Percentiles rank a stretch among this genome's conserved stretches.
Conservation (phyloP, 2,888 invertebrate species). For the Glaucopsyche alexis region DNA sequence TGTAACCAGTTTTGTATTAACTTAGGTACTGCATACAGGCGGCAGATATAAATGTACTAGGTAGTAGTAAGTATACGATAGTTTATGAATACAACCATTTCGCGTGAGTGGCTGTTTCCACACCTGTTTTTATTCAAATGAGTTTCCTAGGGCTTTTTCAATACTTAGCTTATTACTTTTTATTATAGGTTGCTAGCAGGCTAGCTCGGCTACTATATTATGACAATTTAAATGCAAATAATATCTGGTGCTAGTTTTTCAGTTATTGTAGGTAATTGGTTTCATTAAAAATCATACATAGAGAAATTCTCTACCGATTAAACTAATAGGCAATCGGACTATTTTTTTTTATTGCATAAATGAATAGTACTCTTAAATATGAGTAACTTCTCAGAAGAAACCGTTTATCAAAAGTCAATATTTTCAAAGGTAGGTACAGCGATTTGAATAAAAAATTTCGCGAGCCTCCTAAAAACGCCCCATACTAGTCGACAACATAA, state of each 20-base stretch:
- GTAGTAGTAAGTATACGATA: background rate
- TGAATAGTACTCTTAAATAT: too few species aligned
- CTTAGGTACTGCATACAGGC: background rate
- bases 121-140: conserved; percentile 11
- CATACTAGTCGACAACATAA: too few species aligned
- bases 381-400: too few species aligned
- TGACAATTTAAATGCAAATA: background rate
- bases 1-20: background rate
- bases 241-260: background rate
- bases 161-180: conserved; percentile 2
- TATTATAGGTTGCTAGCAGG: background rate
- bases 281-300: too few species aligned
- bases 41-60: background rate
- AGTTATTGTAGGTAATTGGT: too few species aligned
- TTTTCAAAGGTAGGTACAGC: too few species aligned
- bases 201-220: background rate
- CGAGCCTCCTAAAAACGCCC: too few species aligned
- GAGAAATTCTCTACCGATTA: too few species aligned
- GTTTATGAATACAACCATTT: background rate
- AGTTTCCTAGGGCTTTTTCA: background rate
- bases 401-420: too few species aligned
- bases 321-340: too few species aligned
- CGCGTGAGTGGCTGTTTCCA: background rate
- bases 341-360: too few species aligned
- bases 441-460: too few species aligned